Base-by-base conservation (phyloP, 2,797 vertebrate species). In the Mormyrus hasselquistii region DNA sequence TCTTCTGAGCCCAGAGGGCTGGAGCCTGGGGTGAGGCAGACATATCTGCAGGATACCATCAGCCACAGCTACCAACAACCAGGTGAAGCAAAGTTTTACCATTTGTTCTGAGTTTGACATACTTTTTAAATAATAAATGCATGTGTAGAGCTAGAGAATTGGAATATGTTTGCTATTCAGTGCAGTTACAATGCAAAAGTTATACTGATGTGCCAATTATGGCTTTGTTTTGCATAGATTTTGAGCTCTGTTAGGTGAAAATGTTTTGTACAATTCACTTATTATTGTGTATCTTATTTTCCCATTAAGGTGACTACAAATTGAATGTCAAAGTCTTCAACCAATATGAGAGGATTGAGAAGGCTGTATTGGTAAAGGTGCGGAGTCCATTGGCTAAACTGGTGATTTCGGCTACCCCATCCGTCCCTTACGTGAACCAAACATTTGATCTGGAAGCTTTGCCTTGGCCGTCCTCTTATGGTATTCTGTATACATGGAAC, bases 401-500 rank as follows among this genome's bases (percentile, higher is more conserved):
- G 88, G 84, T 90, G 5, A 47, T 96, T 41, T 93, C 92, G 47
- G 57, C 93, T 22, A 90, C 89, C 2, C 92, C 92, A 49, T 0
- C 59, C 0, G 29, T 91, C 73, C 90, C 93, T 0, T 8, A 89
- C 2, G 90, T 95, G 84, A 90, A 93, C 65, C 91, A 94, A n/a
- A 90, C 89, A 3, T 44, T 96, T 41, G 7, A 89, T 25, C 92
- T 97, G 52, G 93, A 95, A 89, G 94, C 94, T 0, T 90, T 90
- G 0, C 59, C 92, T 6, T 88, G 92, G 73, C 96, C 96, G 0
- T 92, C 93, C 2, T 4, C 86, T 12, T 87, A 90, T 1, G 90
- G 90, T 12, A 85, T 94, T 0, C 2, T 92, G 59, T 96, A 95
- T 89, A 93, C 83, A 0, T 97, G 96, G 96, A 91, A 95, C 88